Conservation (phyloP, 37 sponge, comb jelly and placozoan genomes). For the Petrosia ficiformis region DNA sequence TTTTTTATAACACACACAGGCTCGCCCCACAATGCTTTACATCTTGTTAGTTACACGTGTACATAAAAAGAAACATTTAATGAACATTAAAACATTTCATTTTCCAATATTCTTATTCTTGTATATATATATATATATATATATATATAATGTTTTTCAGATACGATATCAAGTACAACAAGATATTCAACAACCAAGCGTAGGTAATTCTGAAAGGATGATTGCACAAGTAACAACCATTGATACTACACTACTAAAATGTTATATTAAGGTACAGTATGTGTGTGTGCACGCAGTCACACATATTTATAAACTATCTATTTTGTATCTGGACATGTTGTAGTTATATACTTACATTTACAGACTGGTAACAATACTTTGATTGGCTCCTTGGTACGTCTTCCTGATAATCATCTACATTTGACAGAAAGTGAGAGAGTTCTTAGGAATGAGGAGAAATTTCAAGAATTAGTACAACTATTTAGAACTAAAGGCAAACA, state of each 20-base stretch:
- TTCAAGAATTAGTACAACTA: constrained; percentile 76
- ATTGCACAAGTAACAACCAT: constrained; percentile 46
- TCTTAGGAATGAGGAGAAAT: constrained; percentile 46
- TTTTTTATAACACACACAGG: too few species aligned
- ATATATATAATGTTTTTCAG: too few species aligned
- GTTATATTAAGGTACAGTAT: constrained; percentile 67
- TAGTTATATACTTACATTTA: not conserved
- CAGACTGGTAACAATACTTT: constrained; percentile 66
- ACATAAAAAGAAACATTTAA: too few species aligned
- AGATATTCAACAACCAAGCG: constrained; percentile 11
- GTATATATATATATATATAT: too few species aligned
- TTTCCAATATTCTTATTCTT: too few species aligned
- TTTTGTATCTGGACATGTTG: not conserved
- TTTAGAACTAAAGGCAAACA: constrained; percentile 68
- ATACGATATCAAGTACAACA: constrained; percentile 28
- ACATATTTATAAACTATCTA: not conserved
- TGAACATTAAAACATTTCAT: too few species aligned
- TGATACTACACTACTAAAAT: constrained; percentile 88
- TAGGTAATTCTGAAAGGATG: constrained; percentile 10
- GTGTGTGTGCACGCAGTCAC: not conserved
- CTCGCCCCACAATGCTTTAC: too few species aligned
- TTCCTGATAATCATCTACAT: constrained; percentile 71
- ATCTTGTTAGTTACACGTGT: too few species aligned
- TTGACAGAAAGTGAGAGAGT: constrained; percentile 73
- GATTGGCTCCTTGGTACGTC: constrained; percentile 76